Conservation (phyloP, 1,140 invertebrate species). For the Nasonia vitripennis region DNA sequence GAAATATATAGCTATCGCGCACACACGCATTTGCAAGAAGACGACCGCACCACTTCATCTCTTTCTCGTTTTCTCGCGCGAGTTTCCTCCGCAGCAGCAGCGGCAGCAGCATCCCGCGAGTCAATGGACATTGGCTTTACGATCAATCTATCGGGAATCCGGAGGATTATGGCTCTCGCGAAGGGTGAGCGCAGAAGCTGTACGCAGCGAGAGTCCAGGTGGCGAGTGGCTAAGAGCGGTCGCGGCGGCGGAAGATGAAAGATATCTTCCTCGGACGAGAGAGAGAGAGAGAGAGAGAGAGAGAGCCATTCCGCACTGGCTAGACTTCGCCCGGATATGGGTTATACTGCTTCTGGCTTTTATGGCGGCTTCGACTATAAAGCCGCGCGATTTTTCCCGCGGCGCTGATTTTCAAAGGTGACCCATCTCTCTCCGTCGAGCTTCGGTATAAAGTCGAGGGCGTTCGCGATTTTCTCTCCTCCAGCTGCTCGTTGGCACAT, state of each 20-base stretch:
- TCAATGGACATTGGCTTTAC: slow-evolving; percentile 57
- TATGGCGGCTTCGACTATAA: slow-evolving; percentile 64
- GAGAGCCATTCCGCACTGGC: slow-evolving; percentile 30
- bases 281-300: background rate
- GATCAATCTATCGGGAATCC: slow-evolving; percentile 60
- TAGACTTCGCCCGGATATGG: slow-evolving; percentile 57
- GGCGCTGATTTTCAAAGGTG: slow-evolving; percentile 42
- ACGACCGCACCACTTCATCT: background rate
- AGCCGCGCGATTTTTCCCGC: slow-evolving; percentile 54
- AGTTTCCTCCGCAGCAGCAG: background rate
- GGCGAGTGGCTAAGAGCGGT: slow-evolving; percentile 34
- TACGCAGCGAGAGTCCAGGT: background rate
- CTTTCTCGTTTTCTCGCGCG: slow-evolving; percentile 10
- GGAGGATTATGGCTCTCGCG: slow-evolving; percentile 45
- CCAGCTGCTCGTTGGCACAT: slow-evolving; percentile 18
- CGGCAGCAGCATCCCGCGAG: slow-evolving; percentile 28
- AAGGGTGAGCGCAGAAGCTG: slow-evolving; percentile 3
- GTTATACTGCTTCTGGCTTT: slow-evolving; percentile 61
- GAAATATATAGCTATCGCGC: background rate
- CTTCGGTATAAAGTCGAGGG: slow-evolving; percentile 20
- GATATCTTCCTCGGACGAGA: slow-evolving; percentile 53
- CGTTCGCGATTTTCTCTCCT: background rate
- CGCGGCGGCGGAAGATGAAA: slow-evolving; percentile 61
- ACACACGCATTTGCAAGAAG: background rate
- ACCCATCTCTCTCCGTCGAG: background rate